phyloP scores from a whole-genome alignment of 2,113 vertebrate genomes.

The Takifugu bimaculatus region DNA sequence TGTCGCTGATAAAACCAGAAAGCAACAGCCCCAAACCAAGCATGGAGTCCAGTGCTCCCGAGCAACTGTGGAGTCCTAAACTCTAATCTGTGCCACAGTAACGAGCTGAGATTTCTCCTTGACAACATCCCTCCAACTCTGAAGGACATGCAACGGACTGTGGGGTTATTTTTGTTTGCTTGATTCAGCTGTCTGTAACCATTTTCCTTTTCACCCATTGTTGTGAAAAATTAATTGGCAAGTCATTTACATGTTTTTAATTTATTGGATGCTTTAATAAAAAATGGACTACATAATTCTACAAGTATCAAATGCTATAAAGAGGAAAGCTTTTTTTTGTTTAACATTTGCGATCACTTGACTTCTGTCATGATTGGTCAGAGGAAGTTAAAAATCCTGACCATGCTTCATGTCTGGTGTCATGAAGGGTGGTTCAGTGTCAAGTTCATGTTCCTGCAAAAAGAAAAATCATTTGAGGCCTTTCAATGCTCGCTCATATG shows the following conservation, averaged over 20 bases:
- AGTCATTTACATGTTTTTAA: neutral
- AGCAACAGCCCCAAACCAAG: slow-evolving; percentile 51
- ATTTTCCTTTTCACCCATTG: neutral
- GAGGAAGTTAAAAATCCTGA: too few species aligned
- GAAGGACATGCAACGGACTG: neutral
- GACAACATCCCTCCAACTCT: neutral
- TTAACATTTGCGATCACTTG: too few species aligned
- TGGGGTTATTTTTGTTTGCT: neutral
- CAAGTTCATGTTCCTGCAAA: slow-evolving; percentile 82
- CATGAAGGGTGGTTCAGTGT: slow-evolving; percentile 73
- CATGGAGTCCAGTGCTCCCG: slow-evolving; percentile 49
- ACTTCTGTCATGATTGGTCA: too few species aligned
- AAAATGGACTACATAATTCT: neutral
- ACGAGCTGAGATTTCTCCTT: slow-evolving; percentile 42
- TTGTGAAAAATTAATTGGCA: too few species aligned
- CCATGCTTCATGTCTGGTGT: neutral
- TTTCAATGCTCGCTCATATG: neutral
- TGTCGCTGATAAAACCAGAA: slow-evolving; percentile 62
- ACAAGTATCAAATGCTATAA: neutral
- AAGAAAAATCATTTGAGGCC: neutral
- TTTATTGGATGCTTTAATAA: slow-evolving; percentile 9
- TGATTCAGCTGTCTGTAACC: neutral
- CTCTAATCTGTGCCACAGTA: slow-evolving; percentile 19
- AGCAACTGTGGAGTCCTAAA: slow-evolving; percentile 62
- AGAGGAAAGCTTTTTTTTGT: too few species aligned